Conservation (phyloP, 2,797 vertebrate species). For the Oreonectes daqikongensis region DNA sequence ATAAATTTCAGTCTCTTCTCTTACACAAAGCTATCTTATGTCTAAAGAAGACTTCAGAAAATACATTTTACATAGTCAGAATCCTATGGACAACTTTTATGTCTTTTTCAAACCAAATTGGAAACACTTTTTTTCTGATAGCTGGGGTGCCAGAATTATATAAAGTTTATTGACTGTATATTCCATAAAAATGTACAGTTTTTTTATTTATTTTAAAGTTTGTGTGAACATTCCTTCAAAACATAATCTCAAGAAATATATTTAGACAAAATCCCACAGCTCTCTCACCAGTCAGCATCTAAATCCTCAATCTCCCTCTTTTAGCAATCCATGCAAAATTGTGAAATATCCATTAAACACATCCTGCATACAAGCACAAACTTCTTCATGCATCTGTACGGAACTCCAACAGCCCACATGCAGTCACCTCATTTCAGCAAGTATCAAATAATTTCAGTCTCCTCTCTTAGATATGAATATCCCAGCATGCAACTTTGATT, state of each 20-base stretch:
- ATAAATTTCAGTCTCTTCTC: not conserved
- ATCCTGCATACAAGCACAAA: slow-evolving; percentile 21
- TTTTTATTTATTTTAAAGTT: not conserved
- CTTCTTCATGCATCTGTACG: slow-evolving; percentile 14
- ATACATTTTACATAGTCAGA: not conserved
- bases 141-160: no score
- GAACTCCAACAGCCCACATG: slow-evolving; percentile 32
- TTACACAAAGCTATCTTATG: no score
- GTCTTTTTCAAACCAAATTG: no score
- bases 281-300: slow-evolving; percentile 17
- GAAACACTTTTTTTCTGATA: no score
- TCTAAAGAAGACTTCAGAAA: not conserved
- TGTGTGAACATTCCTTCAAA: not conserved
- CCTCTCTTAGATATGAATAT: slow-evolving; percentile 37
- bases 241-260: slow-evolving; percentile 7
- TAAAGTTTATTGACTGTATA: no score
- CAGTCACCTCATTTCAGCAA: slow-evolving; percentile 33
- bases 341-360: slow-evolving; percentile 32
- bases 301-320: not conserved
- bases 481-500: slow-evolving; percentile 47
- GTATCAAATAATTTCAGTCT: slow-evolving; percentile 34
- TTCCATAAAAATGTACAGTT: no score
- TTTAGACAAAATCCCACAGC: slow-evolving; percentile 3
- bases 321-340: not conserved
- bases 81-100: no score